These are phyloP conservation scores for Oophaga sylvatica DNA, from an alignment of 2,797 vertebrate species.

Conservation along the genomic window DNA sequence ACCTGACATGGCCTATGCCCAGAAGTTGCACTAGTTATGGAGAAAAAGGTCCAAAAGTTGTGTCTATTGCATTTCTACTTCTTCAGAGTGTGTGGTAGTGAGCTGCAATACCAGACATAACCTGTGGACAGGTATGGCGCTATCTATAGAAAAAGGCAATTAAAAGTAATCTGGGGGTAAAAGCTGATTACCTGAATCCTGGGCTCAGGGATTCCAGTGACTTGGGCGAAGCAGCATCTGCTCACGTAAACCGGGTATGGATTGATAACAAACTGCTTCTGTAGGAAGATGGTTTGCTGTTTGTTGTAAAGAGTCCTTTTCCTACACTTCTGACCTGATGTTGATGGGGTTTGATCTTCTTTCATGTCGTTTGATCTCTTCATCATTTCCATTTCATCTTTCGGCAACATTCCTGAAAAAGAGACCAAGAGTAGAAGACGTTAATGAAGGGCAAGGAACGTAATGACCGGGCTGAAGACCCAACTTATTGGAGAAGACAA, in stretches of 20 bases:
- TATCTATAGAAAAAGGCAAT: background rate
- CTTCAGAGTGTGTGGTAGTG: background rate
- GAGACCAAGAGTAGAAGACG: background rate
- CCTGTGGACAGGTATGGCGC: background rate
- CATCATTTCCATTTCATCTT: background rate
- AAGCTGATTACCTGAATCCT: conserved; percentile 41
- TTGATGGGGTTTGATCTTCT: background rate
- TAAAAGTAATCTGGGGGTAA: background rate
- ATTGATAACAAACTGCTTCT: conserved; percentile 20
- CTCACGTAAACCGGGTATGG: conserved; percentile 44
- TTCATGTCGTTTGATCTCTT: background rate
- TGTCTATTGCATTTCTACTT: background rate
- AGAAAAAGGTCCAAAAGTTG: too few species aligned
- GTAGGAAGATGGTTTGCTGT: conserved; percentile 27
- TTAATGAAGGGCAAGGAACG: too few species aligned
- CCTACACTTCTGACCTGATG: background rate
- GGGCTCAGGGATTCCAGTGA: conserved; percentile 17
- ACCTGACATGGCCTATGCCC: too few species aligned
- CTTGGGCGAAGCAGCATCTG: conserved; percentile 16
- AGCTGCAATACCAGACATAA: background rate
- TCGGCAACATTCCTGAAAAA: background rate
- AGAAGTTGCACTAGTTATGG: too few species aligned
- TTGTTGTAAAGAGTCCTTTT: conserved; percentile 31
- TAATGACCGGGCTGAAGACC: background rate
- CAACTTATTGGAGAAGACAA: background rate